Percentiles rank a stretch among this genome's conserved stretches.
Conservation (phyloP, 2,797 vertebrate species). For the Xenentodon cancila region DNA sequence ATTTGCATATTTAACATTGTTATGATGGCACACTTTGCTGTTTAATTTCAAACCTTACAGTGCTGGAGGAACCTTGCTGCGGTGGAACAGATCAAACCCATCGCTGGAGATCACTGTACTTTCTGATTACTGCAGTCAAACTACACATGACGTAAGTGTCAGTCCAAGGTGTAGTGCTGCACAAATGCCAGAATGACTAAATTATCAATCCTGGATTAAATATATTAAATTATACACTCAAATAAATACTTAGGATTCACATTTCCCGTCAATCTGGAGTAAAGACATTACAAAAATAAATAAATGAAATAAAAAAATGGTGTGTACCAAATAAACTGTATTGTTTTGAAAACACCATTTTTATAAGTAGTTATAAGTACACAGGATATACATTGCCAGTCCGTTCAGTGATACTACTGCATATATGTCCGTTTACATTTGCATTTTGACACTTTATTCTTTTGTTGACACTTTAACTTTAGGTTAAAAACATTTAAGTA, state of each 20-base stretch:
- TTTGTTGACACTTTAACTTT: too few relatives aligned
- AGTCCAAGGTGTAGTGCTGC: neutral
- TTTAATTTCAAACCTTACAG: conserved; percentile 23
- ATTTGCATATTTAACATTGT: conserved; percentile 62
- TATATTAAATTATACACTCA: neutral
- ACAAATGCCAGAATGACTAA: conserved; percentile 5
- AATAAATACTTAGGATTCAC: neutral
- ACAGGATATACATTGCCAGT: too few relatives aligned
- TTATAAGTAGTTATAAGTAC: too few relatives aligned
- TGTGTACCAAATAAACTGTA: too few relatives aligned
- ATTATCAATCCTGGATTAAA: conserved; percentile 1
- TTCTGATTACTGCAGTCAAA: conserved; percentile 25
- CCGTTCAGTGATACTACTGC: too few relatives aligned
- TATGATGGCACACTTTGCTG: conserved; percentile 16
- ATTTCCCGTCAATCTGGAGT: too few relatives aligned
- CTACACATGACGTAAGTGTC: conserved; percentile 33
- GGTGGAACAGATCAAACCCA: conserved; percentile 55
- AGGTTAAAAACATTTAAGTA: too few relatives aligned
- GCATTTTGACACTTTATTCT: too few relatives aligned
- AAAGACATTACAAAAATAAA: too few relatives aligned
- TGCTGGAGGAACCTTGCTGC: conserved; percentile 25
- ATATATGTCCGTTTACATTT: too few relatives aligned
- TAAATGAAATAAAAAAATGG: too few relatives aligned
- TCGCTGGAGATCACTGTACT: conserved; percentile 24
- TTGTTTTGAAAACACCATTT: too few relatives aligned